Evolutionary conservation across 2,113 vertebrate genomes (phyloP).

Genomic region (Melanerpes aurifrons): DNA sequence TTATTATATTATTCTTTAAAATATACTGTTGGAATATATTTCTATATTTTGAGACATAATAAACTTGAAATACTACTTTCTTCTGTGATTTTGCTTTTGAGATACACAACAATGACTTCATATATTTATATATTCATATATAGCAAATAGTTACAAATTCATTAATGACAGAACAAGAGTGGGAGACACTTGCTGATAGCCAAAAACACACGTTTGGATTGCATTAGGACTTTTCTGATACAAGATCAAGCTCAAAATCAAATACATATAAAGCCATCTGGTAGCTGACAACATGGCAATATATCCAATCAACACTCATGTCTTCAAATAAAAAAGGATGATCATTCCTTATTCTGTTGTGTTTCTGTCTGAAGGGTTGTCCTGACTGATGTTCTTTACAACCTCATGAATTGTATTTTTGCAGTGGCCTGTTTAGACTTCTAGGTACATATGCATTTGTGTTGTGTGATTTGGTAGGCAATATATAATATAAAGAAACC

Average conservation of each 20-base stretch:
- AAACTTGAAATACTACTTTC: slow-evolving; percentile 70
- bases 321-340: neutral
- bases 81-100: slow-evolving; percentile 62
- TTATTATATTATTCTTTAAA: slow-evolving; percentile 83
- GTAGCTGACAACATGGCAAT: neutral
- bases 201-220: neutral
- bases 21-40: slow-evolving; percentile 78
- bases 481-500: neutral
- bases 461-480: neutral
- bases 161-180: neutral
- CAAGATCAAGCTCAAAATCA: neutral
- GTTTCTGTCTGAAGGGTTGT: neutral
- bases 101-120: neutral
- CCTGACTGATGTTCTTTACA: neutral
- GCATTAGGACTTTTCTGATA: neutral
- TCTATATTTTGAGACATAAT: slow-evolving; percentile 82
- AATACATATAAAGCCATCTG: neutral
- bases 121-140: no score
- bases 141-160: neutral
- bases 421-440: neutral
- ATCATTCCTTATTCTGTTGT: neutral
- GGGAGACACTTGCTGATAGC: neutral
- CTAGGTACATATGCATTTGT: neutral
- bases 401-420: neutral
- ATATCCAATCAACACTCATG: no score